Evolutionary conservation across 2,888 invertebrate species (phyloP).

Genomic region (Eudemis profundana): DNA sequence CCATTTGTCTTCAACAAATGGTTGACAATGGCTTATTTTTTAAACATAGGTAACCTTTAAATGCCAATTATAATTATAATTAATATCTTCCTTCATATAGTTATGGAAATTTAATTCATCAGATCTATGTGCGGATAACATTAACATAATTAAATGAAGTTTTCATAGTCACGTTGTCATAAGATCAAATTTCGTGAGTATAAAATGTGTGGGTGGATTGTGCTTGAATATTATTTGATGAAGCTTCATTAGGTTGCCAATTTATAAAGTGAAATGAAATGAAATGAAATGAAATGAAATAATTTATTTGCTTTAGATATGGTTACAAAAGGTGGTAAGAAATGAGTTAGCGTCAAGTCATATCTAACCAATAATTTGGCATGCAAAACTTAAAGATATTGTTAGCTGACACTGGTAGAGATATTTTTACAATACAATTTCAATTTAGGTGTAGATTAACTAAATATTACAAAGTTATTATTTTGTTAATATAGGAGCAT

Average conservation of each 20-base stretch:
- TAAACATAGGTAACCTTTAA: constrained; percentile 23
- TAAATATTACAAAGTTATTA: no score
- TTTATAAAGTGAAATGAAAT: constrained; percentile 5
- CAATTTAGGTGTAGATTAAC: no score
- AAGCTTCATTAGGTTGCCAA: not conserved
- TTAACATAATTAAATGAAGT: constrained; percentile 31
- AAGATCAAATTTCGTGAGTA: constrained; percentile 31
- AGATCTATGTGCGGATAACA: not conserved
- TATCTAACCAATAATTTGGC: no score
- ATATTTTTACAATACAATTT: no score
- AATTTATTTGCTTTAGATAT: no score
- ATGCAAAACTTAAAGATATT: no score
- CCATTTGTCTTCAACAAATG: constrained; percentile 2
- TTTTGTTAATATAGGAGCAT: no score
- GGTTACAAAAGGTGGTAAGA: no score
- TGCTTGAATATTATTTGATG: constrained; percentile 7
- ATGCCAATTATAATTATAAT: constrained; percentile 10
- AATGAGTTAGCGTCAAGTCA: no score
- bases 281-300: no score
- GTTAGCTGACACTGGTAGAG: no score
- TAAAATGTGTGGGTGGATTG: constrained; percentile 23
- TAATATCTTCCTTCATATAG: constrained; percentile 4
- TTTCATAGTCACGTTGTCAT: constrained; percentile 8
- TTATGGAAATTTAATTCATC: constrained; percentile 5
- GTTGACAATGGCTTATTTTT: not conserved